These are phyloP conservation scores for Pteronotus mesoamericanus DNA, from an alignment of 2,797 vertebrate genomes.

Conservation along the genomic window DNA sequence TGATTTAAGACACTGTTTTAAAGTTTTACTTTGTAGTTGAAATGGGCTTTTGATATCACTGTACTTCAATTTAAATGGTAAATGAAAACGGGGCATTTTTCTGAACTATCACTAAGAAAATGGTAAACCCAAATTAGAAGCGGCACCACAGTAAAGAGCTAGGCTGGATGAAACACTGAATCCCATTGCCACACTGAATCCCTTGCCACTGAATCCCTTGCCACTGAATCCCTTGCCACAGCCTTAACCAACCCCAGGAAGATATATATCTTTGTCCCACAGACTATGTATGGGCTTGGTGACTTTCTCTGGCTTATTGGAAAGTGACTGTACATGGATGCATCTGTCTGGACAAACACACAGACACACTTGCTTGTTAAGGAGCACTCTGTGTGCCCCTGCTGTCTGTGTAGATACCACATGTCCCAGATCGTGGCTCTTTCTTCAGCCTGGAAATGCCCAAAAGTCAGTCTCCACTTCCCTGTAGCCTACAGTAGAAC, in stretches of 20 bases:
- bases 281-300: fast-evolving
- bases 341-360: neutral
- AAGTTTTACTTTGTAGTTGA: neutral
- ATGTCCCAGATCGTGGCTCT: fast-evolving
- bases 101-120: too few relatives aligned
- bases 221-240: neutral
- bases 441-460: neutral
- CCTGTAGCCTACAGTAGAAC: neutral
- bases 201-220: too few relatives aligned
- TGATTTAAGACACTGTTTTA: too few relatives aligned
- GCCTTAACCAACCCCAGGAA: neutral
- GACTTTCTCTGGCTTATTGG: neutral
- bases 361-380: neutral
- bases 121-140: neutral
- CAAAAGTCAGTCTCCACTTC: neutral
- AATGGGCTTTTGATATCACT: neutral
- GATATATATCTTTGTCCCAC: neutral
- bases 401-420: fast-evolving
- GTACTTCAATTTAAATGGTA: neutral
- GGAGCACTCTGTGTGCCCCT: neutral
- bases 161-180: neutral
- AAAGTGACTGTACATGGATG: neutral
- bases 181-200: too few relatives aligned
- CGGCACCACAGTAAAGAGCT: fast-evolving
- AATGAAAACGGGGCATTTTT: neutral